These are phyloP conservation scores for Anabacerthia variegaticeps DNA, from an alignment of 2,797 vertebrate genomes.

Conservation along the genomic window DNA sequence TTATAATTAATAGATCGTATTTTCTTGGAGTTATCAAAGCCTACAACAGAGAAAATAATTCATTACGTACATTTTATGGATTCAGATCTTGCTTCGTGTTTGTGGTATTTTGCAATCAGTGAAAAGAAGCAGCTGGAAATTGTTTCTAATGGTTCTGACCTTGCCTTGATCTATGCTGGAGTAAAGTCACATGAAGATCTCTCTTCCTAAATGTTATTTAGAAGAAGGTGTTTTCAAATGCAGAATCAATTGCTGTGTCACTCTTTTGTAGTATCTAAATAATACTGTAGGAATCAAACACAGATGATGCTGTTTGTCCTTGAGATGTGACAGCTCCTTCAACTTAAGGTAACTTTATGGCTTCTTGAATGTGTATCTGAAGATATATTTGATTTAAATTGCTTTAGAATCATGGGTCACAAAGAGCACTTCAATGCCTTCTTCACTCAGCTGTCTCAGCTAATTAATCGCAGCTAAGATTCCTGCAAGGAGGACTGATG, in stretches of 20 bases:
- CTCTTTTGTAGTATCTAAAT: background rate
- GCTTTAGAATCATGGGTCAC: slow-evolving; percentile 16
- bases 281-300: background rate
- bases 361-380: background rate
- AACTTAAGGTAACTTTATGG: background rate
- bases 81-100: background rate
- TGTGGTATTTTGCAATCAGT: background rate
- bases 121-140: background rate
- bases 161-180: background rate
- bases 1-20: background rate
- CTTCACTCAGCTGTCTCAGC: background rate
- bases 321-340: slow-evolving; percentile 9
- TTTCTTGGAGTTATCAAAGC: background rate
- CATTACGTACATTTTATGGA: background rate
- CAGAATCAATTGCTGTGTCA: background rate
- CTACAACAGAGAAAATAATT: background rate
- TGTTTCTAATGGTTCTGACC: background rate
- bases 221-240: background rate
- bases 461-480: background rate
- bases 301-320: background rate
- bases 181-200: background rate
- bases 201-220: background rate
- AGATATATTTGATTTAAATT: slow-evolving; percentile 38
- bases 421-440: background rate
- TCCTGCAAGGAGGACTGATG: background rate